These are phyloP conservation scores for Chrosomus eos DNA, from an alignment of 2,797 vertebrate genomes.

Conservation along the genomic window DNA sequence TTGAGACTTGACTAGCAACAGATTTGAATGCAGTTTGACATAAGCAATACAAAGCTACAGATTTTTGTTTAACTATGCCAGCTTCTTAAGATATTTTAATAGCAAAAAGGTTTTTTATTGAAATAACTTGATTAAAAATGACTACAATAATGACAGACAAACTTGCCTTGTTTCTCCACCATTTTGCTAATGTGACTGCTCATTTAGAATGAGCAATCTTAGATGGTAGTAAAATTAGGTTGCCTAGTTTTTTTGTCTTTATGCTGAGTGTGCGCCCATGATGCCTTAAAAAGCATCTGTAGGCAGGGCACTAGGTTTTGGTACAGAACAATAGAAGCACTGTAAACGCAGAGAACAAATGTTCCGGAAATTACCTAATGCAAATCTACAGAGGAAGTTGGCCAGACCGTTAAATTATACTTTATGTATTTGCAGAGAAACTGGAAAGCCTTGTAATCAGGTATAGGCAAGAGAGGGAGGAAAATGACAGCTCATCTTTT, in stretches of 20 bases:
- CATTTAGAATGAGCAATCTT: neutral
- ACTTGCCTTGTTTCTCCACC: neutral
- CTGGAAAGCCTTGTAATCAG: neutral
- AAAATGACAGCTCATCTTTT: neutral
- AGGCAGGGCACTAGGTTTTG: neutral
- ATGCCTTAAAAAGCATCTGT: neutral
- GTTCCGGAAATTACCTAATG: neutral
- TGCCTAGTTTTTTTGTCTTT: neutral
- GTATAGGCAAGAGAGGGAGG: neutral
- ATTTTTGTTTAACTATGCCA: neutral
- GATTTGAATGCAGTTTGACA: no score
- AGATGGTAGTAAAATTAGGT: neutral
- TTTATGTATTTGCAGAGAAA: conserved; percentile 3
- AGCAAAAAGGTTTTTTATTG: neutral
- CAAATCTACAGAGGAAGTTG: conserved; percentile 27
- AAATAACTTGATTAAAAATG: neutral
- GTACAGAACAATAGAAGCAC: neutral
- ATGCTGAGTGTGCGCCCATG: neutral
- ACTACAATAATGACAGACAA: neutral
- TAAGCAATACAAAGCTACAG: no score
- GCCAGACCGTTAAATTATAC: neutral
- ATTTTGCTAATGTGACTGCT: neutral
- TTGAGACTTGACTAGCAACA: neutral
- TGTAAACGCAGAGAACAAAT: neutral
- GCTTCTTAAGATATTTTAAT: neutral